phyloP scores from a whole-genome alignment of 2,888 invertebrate species.

The Nematopogon swammerdamellus region DNA sequence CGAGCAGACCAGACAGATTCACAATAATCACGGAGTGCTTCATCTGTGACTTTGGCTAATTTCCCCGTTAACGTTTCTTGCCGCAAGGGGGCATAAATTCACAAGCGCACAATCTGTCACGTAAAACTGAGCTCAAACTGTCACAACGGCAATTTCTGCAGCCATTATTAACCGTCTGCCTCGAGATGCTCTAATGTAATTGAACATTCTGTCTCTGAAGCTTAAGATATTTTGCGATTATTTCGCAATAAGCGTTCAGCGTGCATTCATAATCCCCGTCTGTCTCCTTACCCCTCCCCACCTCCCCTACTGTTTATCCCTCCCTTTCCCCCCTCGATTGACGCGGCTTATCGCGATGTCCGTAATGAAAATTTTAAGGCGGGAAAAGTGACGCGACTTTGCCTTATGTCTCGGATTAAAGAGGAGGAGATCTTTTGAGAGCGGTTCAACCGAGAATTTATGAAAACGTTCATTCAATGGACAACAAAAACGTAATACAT shows the following conservation, averaged over 20 bases:
- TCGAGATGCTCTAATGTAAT: constrained; percentile 21
- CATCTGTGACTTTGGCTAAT: too few species aligned
- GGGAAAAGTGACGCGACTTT: not conserved
- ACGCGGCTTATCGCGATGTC: not conserved
- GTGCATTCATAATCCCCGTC: not conserved
- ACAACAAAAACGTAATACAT: too few species aligned
- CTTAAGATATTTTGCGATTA: constrained; percentile 30
- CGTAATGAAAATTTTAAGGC: not conserved
- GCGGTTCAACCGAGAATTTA: too few species aligned
- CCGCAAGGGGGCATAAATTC: too few species aligned
- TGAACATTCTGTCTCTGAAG: constrained; percentile 28
- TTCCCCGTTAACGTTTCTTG: too few species aligned
- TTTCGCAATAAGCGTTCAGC: constrained; percentile 7
- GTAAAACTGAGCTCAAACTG: not conserved
- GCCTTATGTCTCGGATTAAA: too few species aligned
- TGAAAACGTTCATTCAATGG: too few species aligned
- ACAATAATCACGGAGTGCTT: too few species aligned
- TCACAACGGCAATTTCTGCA: not conserved
- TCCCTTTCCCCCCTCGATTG: not conserved
- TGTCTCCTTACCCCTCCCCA: too few species aligned
- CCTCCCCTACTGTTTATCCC: not conserved
- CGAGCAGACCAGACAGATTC: too few species aligned
- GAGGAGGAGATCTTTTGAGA: too few species aligned
- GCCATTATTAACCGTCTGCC: not conserved
- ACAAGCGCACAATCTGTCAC: too few species aligned